Evolutionary conservation across 1,140 invertebrate genomes (phyloP), one percentile per base, ranked within the genome.

Genomic region (Brachionus paranguensis): DNA sequence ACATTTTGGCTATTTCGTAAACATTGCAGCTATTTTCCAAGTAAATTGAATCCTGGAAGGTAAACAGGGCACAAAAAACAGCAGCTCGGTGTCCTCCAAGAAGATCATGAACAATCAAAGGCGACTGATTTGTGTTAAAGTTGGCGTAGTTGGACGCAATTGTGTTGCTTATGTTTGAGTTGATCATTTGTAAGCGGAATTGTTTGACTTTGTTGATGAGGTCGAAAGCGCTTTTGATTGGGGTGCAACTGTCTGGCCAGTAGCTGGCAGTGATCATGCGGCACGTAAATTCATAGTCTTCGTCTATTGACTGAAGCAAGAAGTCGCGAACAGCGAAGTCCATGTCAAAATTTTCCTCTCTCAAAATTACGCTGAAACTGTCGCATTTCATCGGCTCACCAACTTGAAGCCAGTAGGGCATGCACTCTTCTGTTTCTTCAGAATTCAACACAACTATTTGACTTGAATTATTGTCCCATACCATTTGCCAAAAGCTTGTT

Each of bases 401-500:
- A n/a, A 68, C 45, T 33, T 60, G 20, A 7, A 68, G 37, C 79
- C 79, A 83, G 29, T 68, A 83, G 1, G 55, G 24, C 12, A n/a
- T 64, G 17, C 55, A 65, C 10, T 83, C 45, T 50, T 65, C 55
- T 3, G 55, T 83, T 29, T 83, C 79, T 33, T 83, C 79, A 6
- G 79, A 65, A 43, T 83, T 68, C 29, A 83, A 53, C 8, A 45
- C 43, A 4, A 83, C 79, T 41, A 83, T 83, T 65, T 68, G 55
- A 83, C 41, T 83, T 33, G 79, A 68, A 68, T 83, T 83, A n/a
- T 65, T 83, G 29, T 83, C 60, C 97, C 97, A 99, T 14, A 99
- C 91, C 97, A 99, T 99, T 85, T 97, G 92, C 98, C 98, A 99
- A 87, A 99, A 96, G 88, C 99, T 97, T 86, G 97, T 95, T 0